Base-by-base conservation (phyloP, 2,888 invertebrate genomes). In the Halocaridina rubra region DNA sequence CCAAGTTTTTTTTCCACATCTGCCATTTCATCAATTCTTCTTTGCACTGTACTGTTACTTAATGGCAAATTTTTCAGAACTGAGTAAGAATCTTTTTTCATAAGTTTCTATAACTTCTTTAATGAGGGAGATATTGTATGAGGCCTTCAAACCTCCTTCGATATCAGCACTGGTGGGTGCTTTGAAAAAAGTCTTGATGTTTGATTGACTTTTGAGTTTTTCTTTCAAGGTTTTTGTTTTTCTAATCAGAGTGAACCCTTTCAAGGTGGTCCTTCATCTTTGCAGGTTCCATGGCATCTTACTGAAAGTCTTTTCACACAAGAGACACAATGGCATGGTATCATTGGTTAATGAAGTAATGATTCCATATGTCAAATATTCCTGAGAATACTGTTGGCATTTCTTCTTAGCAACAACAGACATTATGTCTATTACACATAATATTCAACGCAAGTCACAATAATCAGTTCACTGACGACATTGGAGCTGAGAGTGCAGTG, bases 1-100 rank as follows among this genome's bases (percentile, higher is more conserved):
- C 32, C 57, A 76, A 59, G 32, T 71, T 76, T 76, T 61, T 67
- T 24, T 16, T 46, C 77, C 59, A 61, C 77, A 10, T 19, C 8
- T 30, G 3, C 61, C 59, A 76, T 76, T 13, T 76, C 59, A 27
- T 64, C 53, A 76, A 64, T 76, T 29, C 3, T 10, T 59, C 24
- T 64, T 59, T 76, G 24, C 27, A 76, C 22, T 29, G 16, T 24
- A 57, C 46, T 59, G 29, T 27, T 61, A 10, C 59, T 59, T 59
- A 71, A n/a, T 30, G 77, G 59, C 1, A 76, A n/a, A 7, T 27
- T 29, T 27, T 59, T 76, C 19, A 76, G 22, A 76, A 76, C 27
- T 61, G 22, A 13, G 7, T 29, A 0, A 59, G 61, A 76, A 10
- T 64, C 27, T 76, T 19, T 76, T 53, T 64, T 64, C 64, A 64